phyloP scores from a whole-genome alignment of 2,797 vertebrate genomes.

The Sphenopsis melanotis region DNA sequence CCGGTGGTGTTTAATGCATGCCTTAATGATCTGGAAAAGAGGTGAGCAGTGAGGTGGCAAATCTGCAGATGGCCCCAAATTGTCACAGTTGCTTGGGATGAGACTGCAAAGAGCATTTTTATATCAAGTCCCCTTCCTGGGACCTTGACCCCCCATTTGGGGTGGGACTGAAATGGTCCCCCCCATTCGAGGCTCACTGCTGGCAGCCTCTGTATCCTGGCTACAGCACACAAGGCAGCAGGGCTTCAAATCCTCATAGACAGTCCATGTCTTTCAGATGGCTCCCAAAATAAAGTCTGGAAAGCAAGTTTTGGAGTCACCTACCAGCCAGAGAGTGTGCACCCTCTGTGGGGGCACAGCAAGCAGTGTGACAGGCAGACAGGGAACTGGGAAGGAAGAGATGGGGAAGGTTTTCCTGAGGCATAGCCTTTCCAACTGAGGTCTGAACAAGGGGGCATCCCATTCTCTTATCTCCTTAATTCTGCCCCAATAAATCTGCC shows the following conservation, averaged over 20 bases:
- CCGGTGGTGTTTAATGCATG: background rate
- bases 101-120: background rate
- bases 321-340: rapidly evolving
- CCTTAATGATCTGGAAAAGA: constrained; percentile 40
- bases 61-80: constrained; percentile 2
- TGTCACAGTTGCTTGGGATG: background rate
- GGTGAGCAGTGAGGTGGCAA: constrained; percentile 35
- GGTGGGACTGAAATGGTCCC: background rate
- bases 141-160: rapidly evolving
- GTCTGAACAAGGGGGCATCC: rapidly evolving
- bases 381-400: background rate
- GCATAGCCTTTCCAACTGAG: background rate
- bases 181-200: rapidly evolving
- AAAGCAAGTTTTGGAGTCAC: background rate
- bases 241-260: background rate
- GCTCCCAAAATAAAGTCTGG: background rate
- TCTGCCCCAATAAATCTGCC: background rate
- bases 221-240: background rate
- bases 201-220: background rate
- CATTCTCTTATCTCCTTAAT: background rate
- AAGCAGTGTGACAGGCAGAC: background rate
- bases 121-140: background rate
- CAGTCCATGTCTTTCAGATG: background rate
- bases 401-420: background rate
- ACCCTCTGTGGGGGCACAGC: background rate